Evolutionary conservation across 1,140 invertebrate genomes (phyloP), one percentile per base, ranked within the genome.

Genomic region (Hyposmocoma kahamanoa): DNA sequence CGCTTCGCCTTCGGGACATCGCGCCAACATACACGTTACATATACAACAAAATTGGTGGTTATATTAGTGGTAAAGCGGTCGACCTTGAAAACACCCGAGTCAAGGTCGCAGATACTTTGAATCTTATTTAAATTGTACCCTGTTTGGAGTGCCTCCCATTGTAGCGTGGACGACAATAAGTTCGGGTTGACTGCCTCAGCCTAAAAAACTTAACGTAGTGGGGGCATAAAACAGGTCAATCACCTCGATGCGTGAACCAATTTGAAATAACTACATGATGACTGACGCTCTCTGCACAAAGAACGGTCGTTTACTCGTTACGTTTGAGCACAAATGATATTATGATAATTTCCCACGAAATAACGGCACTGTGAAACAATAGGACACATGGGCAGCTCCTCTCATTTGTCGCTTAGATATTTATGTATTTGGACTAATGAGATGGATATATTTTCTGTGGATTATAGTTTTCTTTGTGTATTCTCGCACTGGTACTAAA

Each of bases 181-280:
- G 62, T 67, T 74, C 53, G 59, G 68, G 73, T 71, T 73, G 72
- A 73, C 60, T 71, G 62, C 48, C 43, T 65, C 41, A 46, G 52
- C 65, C 47, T 51, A 77, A 77, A 75, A 73, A 67, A 66, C 49
- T 53, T 46, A 58, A 15, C 30, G 53, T 59, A 60, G 67, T 57
- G 61, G 66, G 72, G 65, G 66, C 59, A 63, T 50, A 54, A 57
- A 59, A 43, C 49, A 64, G 75, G 74, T 74, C 70, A 59, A 60
- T 74, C 53, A 76, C 59, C 74, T 55, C 63, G 42, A 59, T 47
- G 62, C 66, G 59, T 77, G 65, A 67, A 67, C 73, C 72, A 67
- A 69, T 76, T 76, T 59, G 62, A 62, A 70, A 66, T 68, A 73
- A 69, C 68, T 67, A 36, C 57, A 43, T 50, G 63, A 56, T 57